Percentiles rank a stretch among this genome's conserved stretches.
Evolutionary conservation across 2,888 invertebrate genomes (phyloP).

Genomic region (Pseudococcus viburni): DNA sequence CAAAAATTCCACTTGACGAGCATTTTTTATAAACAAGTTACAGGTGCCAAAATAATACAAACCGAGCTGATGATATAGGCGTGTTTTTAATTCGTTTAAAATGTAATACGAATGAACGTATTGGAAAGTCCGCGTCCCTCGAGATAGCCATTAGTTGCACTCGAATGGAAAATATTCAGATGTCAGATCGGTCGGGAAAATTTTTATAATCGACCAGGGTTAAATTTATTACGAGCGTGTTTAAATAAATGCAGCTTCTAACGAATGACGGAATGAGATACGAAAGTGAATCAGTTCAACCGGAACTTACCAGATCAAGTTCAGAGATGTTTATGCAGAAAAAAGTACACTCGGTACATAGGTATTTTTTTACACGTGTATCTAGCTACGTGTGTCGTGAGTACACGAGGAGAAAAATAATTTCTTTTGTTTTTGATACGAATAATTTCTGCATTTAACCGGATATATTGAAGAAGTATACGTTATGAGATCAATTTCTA

Average conservation of each 20-base stretch:
- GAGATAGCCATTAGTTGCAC: neutral
- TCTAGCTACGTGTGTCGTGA: neutral
- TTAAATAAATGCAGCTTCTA: neutral
- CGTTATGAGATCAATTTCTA: neutral
- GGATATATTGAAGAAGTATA: neutral
- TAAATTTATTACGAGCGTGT: neutral
- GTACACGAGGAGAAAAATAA: neutral
- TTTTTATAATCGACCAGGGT: neutral
- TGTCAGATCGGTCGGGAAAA: neutral
- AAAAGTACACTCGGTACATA: neutral
- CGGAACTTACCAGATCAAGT: constrained; percentile 21
- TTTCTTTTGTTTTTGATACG: neutral
- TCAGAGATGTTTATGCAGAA: neutral
- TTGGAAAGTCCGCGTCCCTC: neutral
- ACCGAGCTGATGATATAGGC: neutral
- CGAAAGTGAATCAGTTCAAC: constrained; percentile 10
- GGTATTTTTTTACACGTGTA: neutral
- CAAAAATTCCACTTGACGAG: constrained; percentile 17
- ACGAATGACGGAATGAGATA: neutral
- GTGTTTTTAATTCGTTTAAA: neutral
- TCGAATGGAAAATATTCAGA: constrained; percentile 2
- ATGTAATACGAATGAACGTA: neutral
- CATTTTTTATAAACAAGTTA: constrained; percentile 42
- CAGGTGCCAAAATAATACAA: constrained; percentile 34
- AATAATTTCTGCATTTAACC: neutral